A percentile compares a stretch with the other conserved stretches of the same genome.
These are phyloP conservation scores for Cyanistes caeruleus DNA, from an alignment of 2,113 vertebrate genomes.

Conservation along the genomic window DNA sequence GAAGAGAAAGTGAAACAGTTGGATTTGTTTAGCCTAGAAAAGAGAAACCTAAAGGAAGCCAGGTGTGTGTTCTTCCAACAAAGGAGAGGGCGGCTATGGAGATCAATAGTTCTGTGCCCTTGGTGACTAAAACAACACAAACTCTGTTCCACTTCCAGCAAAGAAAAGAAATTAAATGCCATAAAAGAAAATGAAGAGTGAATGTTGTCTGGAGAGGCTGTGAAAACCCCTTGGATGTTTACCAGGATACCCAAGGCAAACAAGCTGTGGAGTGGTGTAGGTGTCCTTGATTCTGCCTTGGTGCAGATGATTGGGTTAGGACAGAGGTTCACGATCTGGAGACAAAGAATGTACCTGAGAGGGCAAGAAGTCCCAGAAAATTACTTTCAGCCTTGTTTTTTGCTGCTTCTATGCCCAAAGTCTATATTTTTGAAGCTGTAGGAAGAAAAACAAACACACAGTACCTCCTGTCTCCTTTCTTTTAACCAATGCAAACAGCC, in stretches of 20 bases:
- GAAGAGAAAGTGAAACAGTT: background rate
- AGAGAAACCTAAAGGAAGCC: background rate
- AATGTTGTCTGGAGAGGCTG: conserved; percentile 13
- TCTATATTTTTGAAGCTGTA: background rate
- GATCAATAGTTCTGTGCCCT: conserved; percentile 46
- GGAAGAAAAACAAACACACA: background rate
- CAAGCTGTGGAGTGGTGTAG: background rate
- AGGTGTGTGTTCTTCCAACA: background rate
- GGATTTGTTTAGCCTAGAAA: conserved; percentile 9
- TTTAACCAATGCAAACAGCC: background rate
- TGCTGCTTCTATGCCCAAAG: background rate
- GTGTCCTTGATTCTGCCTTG: background rate
- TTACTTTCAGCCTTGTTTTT: background rate
- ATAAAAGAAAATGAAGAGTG: conserved; percentile 13
- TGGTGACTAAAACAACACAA: background rate
- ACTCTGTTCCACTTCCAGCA: background rate
- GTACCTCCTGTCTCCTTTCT: background rate
- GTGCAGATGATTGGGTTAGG: background rate
- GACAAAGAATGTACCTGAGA: background rate
- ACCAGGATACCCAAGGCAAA: conserved; percentile 23
- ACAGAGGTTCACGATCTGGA: background rate
- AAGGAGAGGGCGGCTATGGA: background rate
- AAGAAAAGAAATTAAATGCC: conserved; percentile 43
- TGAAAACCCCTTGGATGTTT: conserved; percentile 22
- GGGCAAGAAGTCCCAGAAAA: background rate